These are phyloP conservation scores for Anoura caudifer DNA, from an alignment of 2,113 vertebrate genomes.

Conservation along the genomic window DNA sequence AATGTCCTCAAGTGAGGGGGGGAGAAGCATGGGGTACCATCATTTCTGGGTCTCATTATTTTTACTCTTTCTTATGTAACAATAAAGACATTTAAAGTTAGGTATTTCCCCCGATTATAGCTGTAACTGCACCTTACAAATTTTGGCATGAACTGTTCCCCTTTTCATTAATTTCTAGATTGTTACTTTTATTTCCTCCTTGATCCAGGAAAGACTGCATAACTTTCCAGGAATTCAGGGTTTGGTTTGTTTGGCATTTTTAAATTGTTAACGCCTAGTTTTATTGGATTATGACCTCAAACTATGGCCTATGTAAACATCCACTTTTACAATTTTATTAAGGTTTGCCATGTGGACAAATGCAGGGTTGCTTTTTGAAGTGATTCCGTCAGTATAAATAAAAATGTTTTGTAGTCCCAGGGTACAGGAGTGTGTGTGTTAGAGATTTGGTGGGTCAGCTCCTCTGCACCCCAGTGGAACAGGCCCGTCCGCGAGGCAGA, in stretches of 20 bases:
- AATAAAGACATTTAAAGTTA: background rate
- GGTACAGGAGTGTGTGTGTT: background rate
- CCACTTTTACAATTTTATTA: background rate
- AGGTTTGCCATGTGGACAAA: background rate
- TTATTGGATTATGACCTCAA: background rate
- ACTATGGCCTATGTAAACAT: background rate
- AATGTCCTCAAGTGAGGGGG: no score
- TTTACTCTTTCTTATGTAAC: background rate
- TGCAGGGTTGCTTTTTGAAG: background rate
- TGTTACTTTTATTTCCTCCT: slow-evolving; percentile 1
- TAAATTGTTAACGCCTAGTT: background rate
- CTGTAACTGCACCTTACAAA: background rate
- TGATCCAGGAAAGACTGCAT: background rate
- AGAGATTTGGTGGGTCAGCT: fast-evolving
- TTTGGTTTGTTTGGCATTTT: background rate
- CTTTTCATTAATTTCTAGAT: background rate
- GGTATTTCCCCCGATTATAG: background rate
- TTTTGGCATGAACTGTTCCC: background rate
- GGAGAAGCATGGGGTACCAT: background rate
- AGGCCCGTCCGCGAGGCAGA: background rate
- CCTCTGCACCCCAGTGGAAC: background rate
- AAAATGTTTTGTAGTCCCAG: background rate
- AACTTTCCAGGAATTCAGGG: background rate
- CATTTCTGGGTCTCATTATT: background rate
- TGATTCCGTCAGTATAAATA: background rate